A percentile compares a stretch with the other conserved stretches of the same genome.
Evolutionary conservation across 2,113 vertebrate genomes (phyloP).

Genomic region (Haplotaxodon microlepis): DNA sequence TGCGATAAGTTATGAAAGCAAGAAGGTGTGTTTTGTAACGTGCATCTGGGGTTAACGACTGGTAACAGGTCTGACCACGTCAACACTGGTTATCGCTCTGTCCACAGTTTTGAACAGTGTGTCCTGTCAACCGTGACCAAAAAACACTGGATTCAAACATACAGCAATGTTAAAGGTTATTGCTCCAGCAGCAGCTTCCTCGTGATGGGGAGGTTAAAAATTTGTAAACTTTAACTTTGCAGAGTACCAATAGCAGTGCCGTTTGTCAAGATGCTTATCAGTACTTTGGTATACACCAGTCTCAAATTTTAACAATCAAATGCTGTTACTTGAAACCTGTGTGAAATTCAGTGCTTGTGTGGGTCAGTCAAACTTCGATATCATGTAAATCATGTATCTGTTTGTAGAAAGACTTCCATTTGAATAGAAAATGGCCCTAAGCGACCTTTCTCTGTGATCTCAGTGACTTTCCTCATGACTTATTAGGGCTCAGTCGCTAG

Average conservation of each 20-base stretch:
- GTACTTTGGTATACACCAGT: neutral
- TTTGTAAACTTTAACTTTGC: neutral
- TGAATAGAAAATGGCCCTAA: neutral
- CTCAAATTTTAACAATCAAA: neutral
- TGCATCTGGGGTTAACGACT: neutral
- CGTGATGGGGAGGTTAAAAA: neutral
- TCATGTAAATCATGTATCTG: neutral
- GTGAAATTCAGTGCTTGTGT: neutral
- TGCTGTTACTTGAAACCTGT: neutral
- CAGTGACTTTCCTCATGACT: neutral
- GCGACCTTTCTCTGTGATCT: neutral
- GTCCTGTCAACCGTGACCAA: neutral
- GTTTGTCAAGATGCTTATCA: neutral
- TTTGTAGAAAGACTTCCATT: neutral
- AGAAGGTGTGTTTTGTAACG: neutral
- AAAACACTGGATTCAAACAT: neutral
- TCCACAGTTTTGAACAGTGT: neutral
- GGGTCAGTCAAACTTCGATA: neutral
- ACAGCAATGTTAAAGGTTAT: neutral
- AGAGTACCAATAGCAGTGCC: neutral
- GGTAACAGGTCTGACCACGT: neutral
- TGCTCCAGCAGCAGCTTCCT: neutral
- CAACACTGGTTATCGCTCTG: neutral
- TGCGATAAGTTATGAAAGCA: neutral
- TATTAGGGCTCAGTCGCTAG: neutral